Evolutionary conservation across 1,140 invertebrate species (phyloP).

Genomic region (Prorops nasuta): DNA sequence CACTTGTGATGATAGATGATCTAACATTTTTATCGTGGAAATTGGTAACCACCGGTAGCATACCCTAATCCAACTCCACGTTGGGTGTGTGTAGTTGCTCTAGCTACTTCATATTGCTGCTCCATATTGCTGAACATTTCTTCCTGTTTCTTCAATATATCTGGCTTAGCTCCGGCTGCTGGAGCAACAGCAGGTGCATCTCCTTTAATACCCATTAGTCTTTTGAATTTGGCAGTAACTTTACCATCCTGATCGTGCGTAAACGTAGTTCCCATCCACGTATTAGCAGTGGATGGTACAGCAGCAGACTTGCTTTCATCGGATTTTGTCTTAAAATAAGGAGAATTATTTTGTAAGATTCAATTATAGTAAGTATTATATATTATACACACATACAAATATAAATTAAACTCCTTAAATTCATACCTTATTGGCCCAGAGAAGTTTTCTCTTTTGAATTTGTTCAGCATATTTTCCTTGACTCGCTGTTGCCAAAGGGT

Average conservation of each 20-base stretch:
- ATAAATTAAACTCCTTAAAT: neutral
- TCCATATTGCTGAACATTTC: constrained; percentile 91
- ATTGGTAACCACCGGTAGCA: constrained; percentile 53
- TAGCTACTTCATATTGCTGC: constrained; percentile 90
- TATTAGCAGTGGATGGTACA: constrained; percentile 56
- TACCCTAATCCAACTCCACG: constrained; percentile 88
- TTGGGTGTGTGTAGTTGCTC: constrained; percentile 91
- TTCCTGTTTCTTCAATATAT: constrained; percentile 79
- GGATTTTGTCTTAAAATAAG: constrained; percentile 32
- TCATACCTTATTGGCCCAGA: constrained; percentile 77
- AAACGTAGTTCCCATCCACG: constrained; percentile 83
- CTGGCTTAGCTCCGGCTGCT: constrained; percentile 50
- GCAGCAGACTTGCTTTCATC: constrained; percentile 39
- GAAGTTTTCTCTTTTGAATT: constrained; percentile 84
- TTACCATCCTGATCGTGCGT: constrained; percentile 86
- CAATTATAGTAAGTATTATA: neutral
- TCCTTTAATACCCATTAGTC: constrained; percentile 91
- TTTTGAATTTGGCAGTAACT: constrained; percentile 91
- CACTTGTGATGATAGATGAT: constrained; percentile 1
- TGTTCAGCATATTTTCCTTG: constrained; percentile 83
- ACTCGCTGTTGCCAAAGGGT: constrained; percentile 75
- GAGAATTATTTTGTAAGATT: neutral
- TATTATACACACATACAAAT: no score
- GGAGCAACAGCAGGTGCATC: constrained; percentile 45
- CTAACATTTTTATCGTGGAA: constrained; percentile 54